Conservation (phyloP, 1,140 invertebrate species). For the Lycorma delicatula region DNA sequence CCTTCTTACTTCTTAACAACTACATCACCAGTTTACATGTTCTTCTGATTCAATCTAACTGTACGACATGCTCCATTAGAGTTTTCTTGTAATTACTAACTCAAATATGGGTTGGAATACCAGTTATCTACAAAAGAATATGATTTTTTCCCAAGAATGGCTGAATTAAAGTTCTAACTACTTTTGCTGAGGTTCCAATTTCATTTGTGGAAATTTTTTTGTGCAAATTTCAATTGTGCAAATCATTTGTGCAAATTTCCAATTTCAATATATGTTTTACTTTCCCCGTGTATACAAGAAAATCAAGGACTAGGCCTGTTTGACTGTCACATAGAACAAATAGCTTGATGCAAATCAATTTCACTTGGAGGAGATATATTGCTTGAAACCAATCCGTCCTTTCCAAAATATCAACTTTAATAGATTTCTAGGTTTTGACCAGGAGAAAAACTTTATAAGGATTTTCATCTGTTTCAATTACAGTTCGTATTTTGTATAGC, state of each 20-base stretch:
- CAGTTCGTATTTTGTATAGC: slow-evolving; percentile 19
- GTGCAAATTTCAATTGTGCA: too few relatives aligned
- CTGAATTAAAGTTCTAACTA: background rate
- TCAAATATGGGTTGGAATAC: background rate
- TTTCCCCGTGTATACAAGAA: too few relatives aligned
- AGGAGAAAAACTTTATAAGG: background rate
- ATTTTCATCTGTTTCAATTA: slow-evolving; percentile 12
- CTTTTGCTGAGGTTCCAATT: background rate
- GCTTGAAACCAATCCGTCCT: too few relatives aligned
- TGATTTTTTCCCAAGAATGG: background rate
- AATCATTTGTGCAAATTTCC: too few relatives aligned
- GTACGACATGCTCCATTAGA: background rate
- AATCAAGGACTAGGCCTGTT: too few relatives aligned
- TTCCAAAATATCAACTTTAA: background rate
- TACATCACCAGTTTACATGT: background rate
- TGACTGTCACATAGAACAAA: background rate
- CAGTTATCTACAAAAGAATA: too few relatives aligned
- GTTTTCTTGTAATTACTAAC: background rate
- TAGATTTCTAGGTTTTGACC: too few relatives aligned
- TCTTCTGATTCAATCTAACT: background rate
- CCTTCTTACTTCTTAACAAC: background rate
- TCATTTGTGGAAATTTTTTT: too few relatives aligned
- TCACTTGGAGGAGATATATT: background rate
- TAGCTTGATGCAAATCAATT: too few relatives aligned
- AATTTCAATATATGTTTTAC: too few relatives aligned